Conservation (phyloP, 1,140 invertebrate genomes). For the Listronotus oregonensis region DNA sequence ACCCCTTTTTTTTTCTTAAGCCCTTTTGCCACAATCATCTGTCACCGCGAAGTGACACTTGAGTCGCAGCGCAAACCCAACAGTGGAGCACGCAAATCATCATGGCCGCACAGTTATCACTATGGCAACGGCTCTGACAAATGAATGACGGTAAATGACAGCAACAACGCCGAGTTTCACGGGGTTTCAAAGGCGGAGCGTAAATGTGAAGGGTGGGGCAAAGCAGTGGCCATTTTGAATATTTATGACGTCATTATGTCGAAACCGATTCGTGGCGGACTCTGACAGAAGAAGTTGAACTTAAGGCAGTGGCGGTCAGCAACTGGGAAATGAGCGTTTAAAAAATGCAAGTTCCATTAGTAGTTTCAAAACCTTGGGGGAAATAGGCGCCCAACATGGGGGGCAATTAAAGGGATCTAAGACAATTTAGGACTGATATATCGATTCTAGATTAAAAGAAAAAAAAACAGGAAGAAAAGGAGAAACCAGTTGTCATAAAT, state of each 20-base stretch:
- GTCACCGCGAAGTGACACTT: constrained; percentile 4
- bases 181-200: no score
- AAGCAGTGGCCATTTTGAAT: constrained; percentile 35
- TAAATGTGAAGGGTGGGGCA: constrained; percentile 15
- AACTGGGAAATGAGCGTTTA: background rate
- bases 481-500: no score
- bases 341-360: no score
- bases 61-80: background rate
- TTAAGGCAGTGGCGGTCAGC: background rate
- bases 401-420: no score
- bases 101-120: constrained; percentile 32
- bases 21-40: constrained; percentile 4
- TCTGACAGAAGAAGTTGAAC: constrained; percentile 19
- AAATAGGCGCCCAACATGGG: no score
- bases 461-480: no score
- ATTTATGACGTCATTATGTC: constrained; percentile 7
- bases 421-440: no score
- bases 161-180: constrained; percentile 5
- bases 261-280: constrained; percentile 25
- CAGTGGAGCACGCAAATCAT: constrained; percentile 21
- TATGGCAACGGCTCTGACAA: constrained; percentile 35
- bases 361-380: no score
- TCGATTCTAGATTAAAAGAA: no score
- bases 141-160: constrained; percentile 19
- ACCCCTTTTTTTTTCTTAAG: background rate